Percentiles rank a stretch among this genome's conserved stretches.
These are phyloP conservation scores for Andrena camellia DNA, from an alignment of 2,888 invertebrate genomes.

Conservation along the genomic window DNA sequence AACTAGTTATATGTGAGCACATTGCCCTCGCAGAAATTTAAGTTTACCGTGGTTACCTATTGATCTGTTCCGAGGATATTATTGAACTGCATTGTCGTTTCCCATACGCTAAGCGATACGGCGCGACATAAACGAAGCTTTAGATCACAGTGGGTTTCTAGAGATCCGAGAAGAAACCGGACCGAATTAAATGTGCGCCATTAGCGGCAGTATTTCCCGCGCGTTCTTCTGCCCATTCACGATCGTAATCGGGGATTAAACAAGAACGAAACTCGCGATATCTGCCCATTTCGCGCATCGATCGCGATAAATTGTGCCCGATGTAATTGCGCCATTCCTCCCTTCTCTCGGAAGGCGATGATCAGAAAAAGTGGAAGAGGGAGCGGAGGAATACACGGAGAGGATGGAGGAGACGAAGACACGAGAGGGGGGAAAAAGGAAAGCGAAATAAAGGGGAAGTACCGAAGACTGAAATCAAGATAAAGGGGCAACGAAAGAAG, in stretches of 20 bases:
- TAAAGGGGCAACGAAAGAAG: constrained; percentile 14
- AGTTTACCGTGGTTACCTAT: not conserved
- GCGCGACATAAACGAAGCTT: constrained; percentile 28
- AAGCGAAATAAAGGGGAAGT: constrained; percentile 6
- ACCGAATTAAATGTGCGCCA: constrained; percentile 52
- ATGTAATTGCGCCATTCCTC: constrained; percentile 52
- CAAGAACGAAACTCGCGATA: constrained; percentile 58
- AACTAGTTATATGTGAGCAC: too few species aligned
- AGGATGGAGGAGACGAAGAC: not conserved
- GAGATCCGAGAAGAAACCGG: constrained; percentile 13
- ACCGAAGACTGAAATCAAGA: constrained; percentile 18
- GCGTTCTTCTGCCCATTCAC: constrained; percentile 42
- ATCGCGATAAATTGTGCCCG: constrained; percentile 67
- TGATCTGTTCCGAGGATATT: too few species aligned
- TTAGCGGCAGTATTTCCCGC: constrained; percentile 52
- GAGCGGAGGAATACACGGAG: not conserved
- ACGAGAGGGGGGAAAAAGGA: constrained; percentile 30
- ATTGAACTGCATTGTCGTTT: not conserved
- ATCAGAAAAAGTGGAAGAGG: constrained; percentile 8
- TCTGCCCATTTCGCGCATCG: constrained; percentile 54
- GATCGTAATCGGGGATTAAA: constrained; percentile 61
- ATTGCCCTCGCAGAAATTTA: not conserved
- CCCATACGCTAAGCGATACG: constrained; percentile 23
- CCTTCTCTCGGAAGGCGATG: constrained; percentile 14
- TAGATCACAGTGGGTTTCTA: constrained; percentile 15